A percentile compares a stretch with the other conserved stretches of the same genome.
Conservation (phyloP, 2,888 invertebrate species). For the Villa cingulata region DNA sequence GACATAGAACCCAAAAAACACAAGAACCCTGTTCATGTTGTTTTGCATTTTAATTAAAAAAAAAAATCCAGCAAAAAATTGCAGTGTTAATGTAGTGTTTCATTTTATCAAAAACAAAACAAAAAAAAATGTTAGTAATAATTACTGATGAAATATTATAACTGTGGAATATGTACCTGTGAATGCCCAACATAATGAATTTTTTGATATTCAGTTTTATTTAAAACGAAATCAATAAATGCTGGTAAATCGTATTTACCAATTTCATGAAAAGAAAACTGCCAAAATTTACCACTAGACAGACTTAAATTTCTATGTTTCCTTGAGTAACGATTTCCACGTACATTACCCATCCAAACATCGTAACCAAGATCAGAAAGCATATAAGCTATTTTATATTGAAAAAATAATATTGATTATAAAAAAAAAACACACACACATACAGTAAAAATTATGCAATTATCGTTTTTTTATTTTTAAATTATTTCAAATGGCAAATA, state of each 20-base stretch:
- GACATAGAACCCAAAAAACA: constrained; percentile 41
- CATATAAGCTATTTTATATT: constrained; percentile 36
- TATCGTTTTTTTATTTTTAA: too few species aligned
- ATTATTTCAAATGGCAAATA: too few species aligned
- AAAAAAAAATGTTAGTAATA: too few species aligned
- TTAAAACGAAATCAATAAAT: constrained; percentile 34
- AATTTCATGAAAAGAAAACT: constrained; percentile 37
- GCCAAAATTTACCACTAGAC: constrained; percentile 32
- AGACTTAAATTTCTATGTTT: constrained; percentile 31
- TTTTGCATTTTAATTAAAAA: too few species aligned
- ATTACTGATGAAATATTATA: too few species aligned
- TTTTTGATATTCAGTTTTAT: constrained; percentile 21
- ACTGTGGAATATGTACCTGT: too few species aligned
- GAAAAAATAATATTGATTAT: too few species aligned
- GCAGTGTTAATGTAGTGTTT: too few species aligned
- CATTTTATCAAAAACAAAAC: too few species aligned
- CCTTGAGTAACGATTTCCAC: constrained; percentile 35
- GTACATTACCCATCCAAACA: constrained; percentile 36
- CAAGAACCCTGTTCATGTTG: constrained; percentile 39
- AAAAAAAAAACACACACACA: too few species aligned
- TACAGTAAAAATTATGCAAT: too few species aligned
- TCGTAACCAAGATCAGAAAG: constrained; percentile 34
- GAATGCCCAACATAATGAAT: constrained; percentile 38
- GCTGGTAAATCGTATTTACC: constrained; percentile 32
- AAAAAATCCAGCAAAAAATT: too few species aligned